Conservation (phyloP, 2,797 vertebrate species). For the Hyperoplus lanceolatus region DNA sequence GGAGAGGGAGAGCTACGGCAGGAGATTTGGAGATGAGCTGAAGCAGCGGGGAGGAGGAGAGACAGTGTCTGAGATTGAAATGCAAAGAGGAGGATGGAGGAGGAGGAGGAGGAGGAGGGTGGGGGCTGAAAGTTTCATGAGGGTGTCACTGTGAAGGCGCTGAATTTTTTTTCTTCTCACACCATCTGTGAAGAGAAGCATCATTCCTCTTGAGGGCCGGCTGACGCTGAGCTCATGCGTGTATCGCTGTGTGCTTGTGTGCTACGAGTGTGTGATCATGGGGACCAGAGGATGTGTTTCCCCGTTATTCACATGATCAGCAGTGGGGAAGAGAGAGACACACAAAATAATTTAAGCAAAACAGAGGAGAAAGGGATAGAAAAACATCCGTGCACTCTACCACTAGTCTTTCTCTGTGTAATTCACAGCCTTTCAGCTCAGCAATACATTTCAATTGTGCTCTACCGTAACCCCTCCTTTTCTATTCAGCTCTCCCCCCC, state of each 20-base stretch:
- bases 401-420: slow-evolving; percentile 31
- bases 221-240: slow-evolving; percentile 54
- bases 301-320: slow-evolving; percentile 67
- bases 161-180: slow-evolving; percentile 48
- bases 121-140: slow-evolving; percentile 73
- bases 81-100: slow-evolving; percentile 21
- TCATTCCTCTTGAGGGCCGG: slow-evolving; percentile 64
- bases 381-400: slow-evolving; percentile 22
- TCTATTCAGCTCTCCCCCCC: slow-evolving; percentile 33
- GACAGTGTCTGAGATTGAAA: slow-evolving; percentile 43
- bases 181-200: slow-evolving; percentile 71
- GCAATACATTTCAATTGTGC: slow-evolving; percentile 48
- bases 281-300: slow-evolving; percentile 51
- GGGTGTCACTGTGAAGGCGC: slow-evolving; percentile 70
- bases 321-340: slow-evolving; percentile 31
- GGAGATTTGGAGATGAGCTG: slow-evolving; percentile 29
- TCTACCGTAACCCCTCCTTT: slow-evolving; percentile 44
- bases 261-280: slow-evolving; percentile 38
- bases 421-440: slow-evolving; percentile 54
- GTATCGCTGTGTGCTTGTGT: slow-evolving; percentile 35
- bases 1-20: slow-evolving; percentile 26
- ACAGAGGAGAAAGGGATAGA: slow-evolving; percentile 28
- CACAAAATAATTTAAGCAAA: slow-evolving; percentile 44
- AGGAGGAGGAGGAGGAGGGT: background rate
- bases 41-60: slow-evolving; percentile 16